Percentiles rank a stretch among this genome's conserved stretches.
Conservation (phyloP, 2,113 vertebrate species). For the Axis porcinus region DNA sequence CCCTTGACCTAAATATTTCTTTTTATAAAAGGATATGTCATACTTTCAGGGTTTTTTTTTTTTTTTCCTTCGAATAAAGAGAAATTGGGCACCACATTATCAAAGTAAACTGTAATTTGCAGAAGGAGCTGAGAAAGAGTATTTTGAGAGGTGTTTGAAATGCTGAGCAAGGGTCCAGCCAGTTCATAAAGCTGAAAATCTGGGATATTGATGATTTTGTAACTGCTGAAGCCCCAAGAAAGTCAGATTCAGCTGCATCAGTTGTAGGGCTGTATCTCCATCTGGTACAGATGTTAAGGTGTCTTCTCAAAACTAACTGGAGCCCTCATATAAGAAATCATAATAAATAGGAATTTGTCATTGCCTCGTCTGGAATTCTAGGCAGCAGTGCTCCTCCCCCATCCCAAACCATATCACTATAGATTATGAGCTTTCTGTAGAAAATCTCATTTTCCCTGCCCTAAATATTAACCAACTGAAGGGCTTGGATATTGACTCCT, state of each 20-base stretch:
- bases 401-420: background rate
- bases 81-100: background rate
- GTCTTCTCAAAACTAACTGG: background rate
- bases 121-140: background rate
- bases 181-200: background rate
- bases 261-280: background rate
- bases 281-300: background rate
- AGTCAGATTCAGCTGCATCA: background rate
- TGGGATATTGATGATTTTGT: background rate
- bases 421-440: background rate
- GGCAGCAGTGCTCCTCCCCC: background rate
- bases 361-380: background rate
- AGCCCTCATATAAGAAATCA: background rate
- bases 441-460: background rate
- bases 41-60: background rate
- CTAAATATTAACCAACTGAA: background rate
- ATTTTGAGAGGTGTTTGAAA: background rate
- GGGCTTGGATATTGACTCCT: background rate
- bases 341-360: background rate
- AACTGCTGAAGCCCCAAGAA: background rate
- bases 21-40: background rate
- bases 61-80: background rate
- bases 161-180: background rate
- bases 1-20: slow-evolving; percentile 6
- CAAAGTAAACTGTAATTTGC: slow-evolving; percentile 6